These are phyloP conservation scores for Meloidogyne chitwoodi DNA, from an alignment of 1,140 invertebrate genomes.

Conservation along the genomic window DNA sequence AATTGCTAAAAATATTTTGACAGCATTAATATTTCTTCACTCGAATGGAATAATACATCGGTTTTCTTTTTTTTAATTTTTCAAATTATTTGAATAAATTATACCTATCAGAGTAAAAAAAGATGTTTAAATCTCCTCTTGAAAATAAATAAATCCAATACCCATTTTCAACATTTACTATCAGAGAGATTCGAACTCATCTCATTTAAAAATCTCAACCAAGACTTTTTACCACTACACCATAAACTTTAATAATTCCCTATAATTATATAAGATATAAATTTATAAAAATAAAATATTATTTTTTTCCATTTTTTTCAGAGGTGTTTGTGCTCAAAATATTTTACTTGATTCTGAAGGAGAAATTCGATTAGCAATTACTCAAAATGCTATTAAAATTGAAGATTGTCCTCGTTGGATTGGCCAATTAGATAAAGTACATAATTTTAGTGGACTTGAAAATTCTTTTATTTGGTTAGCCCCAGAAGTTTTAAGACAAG, in stretches of 20 bases:
- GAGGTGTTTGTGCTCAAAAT: conserved; percentile 77
- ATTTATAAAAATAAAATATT: too few relatives aligned
- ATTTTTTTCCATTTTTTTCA: conserved; percentile 61
- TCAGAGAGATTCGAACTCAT: too few relatives aligned
- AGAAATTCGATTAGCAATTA: conserved; percentile 61
- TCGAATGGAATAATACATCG: conserved; percentile 22
- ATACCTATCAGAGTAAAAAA: too few relatives aligned
- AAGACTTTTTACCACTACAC: too few relatives aligned
- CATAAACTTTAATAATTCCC: too few relatives aligned
- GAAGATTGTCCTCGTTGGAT: background rate
- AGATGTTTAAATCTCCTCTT: too few relatives aligned
- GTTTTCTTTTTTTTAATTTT: conserved; percentile 1
- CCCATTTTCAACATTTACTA: too few relatives aligned
- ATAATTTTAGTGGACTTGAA: conserved; percentile 70
- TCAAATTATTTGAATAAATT: too few relatives aligned
- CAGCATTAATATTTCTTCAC: conserved; percentile 73
- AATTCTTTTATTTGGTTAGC: conserved; percentile 79
- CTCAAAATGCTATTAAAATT: background rate
- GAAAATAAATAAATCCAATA: too few relatives aligned
- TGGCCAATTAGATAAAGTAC: conserved; percentile 61
- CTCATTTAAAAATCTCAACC: too few relatives aligned
- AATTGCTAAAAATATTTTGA: conserved; percentile 74
- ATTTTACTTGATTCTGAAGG: conserved; percentile 73
- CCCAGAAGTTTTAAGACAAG: conserved; percentile 82
- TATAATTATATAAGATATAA: too few relatives aligned